Conservation (phyloP, 2,113 vertebrate genomes). For the Nicator chloris region DNA sequence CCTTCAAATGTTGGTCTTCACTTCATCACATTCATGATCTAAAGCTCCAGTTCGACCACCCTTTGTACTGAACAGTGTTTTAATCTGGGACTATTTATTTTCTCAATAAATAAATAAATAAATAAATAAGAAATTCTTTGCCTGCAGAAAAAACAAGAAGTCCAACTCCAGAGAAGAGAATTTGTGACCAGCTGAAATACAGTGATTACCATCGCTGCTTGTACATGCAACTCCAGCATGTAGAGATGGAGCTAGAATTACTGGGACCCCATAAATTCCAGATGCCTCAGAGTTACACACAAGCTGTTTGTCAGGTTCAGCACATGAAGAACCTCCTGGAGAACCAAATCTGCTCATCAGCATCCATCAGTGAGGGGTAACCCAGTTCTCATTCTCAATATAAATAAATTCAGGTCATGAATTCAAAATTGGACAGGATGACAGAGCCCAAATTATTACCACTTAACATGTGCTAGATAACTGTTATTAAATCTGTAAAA, state of each 20-base stretch:
- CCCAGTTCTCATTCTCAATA: neutral
- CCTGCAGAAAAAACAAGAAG: slow-evolving; percentile 53
- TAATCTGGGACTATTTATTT: neutral
- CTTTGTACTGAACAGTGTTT: neutral
- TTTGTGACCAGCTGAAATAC: slow-evolving; percentile 63
- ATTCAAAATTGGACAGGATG: neutral
- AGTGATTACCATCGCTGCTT: slow-evolving; percentile 77
- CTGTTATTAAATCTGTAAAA: neutral
- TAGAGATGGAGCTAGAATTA: slow-evolving; percentile 82
- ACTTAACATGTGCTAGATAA: neutral
- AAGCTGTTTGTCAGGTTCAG: slow-evolving; percentile 82
- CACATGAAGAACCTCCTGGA: slow-evolving; percentile 82
- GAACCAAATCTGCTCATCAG: slow-evolving; percentile 41
- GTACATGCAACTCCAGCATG: slow-evolving; percentile 80
- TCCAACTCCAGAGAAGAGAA: slow-evolving; percentile 54
- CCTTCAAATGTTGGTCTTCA: neutral
- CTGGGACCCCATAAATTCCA: slow-evolving; percentile 79
- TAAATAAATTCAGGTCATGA: neutral
- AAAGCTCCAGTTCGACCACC: neutral
- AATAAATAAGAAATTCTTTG: neutral
- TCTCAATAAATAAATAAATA: neutral
- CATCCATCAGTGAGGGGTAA: slow-evolving; percentile 64
- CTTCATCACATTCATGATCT: neutral
- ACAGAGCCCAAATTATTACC: neutral
- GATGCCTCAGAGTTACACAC: slow-evolving; percentile 73